Evolutionary conservation across 2,113 vertebrate species (phyloP), one percentile per base, ranked within the genome.

Genomic region (Hucho hucho): DNA sequence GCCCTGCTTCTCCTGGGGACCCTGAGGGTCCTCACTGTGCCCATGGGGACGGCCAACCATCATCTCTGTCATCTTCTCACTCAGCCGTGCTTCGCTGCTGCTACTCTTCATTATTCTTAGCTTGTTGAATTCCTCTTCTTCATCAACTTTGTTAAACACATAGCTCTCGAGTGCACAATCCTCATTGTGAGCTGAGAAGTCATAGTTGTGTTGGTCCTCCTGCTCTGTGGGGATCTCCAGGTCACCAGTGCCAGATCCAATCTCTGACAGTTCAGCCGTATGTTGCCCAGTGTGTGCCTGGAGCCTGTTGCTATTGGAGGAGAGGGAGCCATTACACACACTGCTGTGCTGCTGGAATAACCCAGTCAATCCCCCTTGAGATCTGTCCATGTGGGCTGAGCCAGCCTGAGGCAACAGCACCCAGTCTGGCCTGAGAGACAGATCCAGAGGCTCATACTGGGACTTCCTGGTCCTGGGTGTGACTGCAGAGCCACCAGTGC

Each of bases 371-470:
- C 64, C 74, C 87, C 14, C 81, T 18, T 86, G 6, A 81, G 84
- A 81, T 86, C 89, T 81, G 87, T 95, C 79, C 81, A 94, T 66
- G 22, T 32, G 67, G 32, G 11, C 67, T 11, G 37, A 22, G 25
- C 32, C 37, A 69, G 20, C 7, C 81, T 80, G 74, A 61, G 58
- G 16, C n/a, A 81, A 86, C 16, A 64, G 90, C 91, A 82, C 88
- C 84, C 79, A 90, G 72, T 97, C 96, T 0, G 95, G 95, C 81
- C 95, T 91, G 69, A 97, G 88, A 0, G 97, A 98, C 85, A 98
- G 88, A 88, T 98, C 97, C 69, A 98, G 90, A 7, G 97, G 97
- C 86, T 98, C 96, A 0, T 96, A 95, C 78, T 98, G 96, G 0
- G 95, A 95, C 88, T 96, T 97, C 72, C 94, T 94, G 47, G 92